Base-by-base conservation (phyloP, 2,888 invertebrate genomes). In the Aspidiotus rigidus region DNA sequence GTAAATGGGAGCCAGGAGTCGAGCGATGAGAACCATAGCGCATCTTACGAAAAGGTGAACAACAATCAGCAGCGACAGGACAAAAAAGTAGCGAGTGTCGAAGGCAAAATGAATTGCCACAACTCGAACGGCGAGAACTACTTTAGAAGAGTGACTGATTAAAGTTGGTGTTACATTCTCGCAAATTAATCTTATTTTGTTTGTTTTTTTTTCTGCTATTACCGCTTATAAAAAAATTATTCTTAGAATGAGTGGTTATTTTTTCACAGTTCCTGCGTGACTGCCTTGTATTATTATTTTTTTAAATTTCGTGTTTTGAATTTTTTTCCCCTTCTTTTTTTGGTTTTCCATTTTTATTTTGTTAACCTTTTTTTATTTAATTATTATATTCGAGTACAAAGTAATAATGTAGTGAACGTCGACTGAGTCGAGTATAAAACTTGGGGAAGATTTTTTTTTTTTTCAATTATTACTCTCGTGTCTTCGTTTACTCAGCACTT, bases 51-150 rank as follows among this genome's bases (percentile, higher is more conserved):
- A 1, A 57, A 7, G 7, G 41, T 57, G 57, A 28, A 28, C 28
- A 66, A 66, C n/a, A 66, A 66, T 57, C 56, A 66, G 42, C 64
- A 66, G 57, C 56, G 57, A 59, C 64, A 57, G 41, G 59, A 59
- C 13, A 54, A 56, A 8, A 13, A 44, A 53, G 56, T 41, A 15
- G 28, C 40, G 11, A 16, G n/a, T 11, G 44, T 42, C 11, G 57
- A 56, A 11, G 64, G 42, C 11, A 66, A 59, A 57, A 39, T 9
- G 11, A 56, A 41, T 56, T 64, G 54, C 55, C 56, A 16, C 17
- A 56, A 56, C 64, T 66, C 57, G 28, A 44, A 56, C 15, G 64
- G 59, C 7, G 64, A 57, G 41, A 41, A 59, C 17, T 66, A 64
- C 16, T 59, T 57, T 42, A 41, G 41, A 40, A 55, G 57, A 42